Conservation (phyloP, 2,113 vertebrate species). For the Centropristis striata region DNA sequence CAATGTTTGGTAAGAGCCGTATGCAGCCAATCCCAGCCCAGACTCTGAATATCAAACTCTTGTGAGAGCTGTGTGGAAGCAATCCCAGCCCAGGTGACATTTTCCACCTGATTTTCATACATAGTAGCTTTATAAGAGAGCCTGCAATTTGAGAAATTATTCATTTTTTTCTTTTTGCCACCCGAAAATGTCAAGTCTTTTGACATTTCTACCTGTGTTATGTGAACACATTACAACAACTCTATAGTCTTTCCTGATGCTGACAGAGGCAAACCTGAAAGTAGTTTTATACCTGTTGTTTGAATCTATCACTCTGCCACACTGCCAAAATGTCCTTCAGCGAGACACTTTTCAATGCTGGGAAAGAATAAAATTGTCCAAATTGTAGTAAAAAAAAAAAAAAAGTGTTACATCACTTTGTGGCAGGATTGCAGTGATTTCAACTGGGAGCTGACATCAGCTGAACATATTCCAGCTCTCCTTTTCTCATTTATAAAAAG, state of each 20-base stretch:
- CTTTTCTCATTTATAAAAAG: slow-evolving; percentile 46
- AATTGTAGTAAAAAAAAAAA: slow-evolving; percentile 37
- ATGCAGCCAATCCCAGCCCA: too few relatives aligned
- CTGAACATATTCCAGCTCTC: slow-evolving; percentile 42
- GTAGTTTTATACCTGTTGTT: background rate
- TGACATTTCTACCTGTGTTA: background rate
- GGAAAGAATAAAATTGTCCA: slow-evolving; percentile 31
- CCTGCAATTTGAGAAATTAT: too few relatives aligned
- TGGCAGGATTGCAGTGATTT: slow-evolving; percentile 52
- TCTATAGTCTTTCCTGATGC: background rate
- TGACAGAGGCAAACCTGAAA: background rate
- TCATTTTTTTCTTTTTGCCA: too few relatives aligned
- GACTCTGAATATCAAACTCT: too few relatives aligned
- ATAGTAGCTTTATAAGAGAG: too few relatives aligned
- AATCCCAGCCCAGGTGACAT: too few relatives aligned
- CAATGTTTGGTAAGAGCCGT: too few relatives aligned
- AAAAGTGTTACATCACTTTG: slow-evolving; percentile 63
- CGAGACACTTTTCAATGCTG: background rate
- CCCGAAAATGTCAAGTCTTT: background rate
- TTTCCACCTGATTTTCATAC: too few relatives aligned
- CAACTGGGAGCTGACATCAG: slow-evolving; percentile 65
- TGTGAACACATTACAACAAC: background rate
- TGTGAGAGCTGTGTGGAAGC: too few relatives aligned
- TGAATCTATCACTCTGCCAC: background rate
- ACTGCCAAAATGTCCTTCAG: slow-evolving; percentile 16